Base-by-base conservation (phyloP, 2,113 vertebrate species). In the Fregata magnificens region DNA sequence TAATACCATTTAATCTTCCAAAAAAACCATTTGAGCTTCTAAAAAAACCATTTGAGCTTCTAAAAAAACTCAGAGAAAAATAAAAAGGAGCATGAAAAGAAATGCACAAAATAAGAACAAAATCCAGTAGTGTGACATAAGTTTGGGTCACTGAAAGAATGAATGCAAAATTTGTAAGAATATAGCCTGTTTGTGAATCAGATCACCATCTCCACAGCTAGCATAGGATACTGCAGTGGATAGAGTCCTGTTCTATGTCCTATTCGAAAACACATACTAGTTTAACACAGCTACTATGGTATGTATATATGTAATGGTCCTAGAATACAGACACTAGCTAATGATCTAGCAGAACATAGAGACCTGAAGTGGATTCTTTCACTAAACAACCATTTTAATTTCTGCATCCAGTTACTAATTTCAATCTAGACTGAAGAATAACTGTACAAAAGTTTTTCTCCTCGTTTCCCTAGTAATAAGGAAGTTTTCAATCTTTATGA, bases 81-180 rank as follows among this genome's bases (percentile, higher is more conserved):
- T 24, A 1, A 72, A 76, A 86, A 73, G 7, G 16, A 80, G 7
- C 8, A 55, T 38, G 32, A 79, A 87, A 72, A 72, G 11, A 32
- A 84, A 73, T 34, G 12, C 5, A 42, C 15, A 81, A 84, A 83
- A 74, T 17, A 78, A 44, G 9, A 82, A 73, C 18, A 6, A 55
- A 74, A 45, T 44, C 0, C 0, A 0, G 2, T 17, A 42, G 15
- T 63, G 38, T 67, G 11, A 1, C 3, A 2, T 44, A 28, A 50
- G 10, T 50, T 63, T 92, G 29, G 7, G 14, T 65, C 26, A 66
- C 11, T 34, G 42, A 86, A 86, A 53, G 13, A 36, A 55, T 21
- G 13, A 36, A 55, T 21, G 5, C 5, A 59, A 10, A 53, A 38
- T 55, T 88, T 80, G 6, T 47, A 42, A 82, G 34, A 66, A 44